phyloP scores from a whole-genome alignment of 2,888 invertebrate genomes.

The Drosophila percnosoma region DNA sequence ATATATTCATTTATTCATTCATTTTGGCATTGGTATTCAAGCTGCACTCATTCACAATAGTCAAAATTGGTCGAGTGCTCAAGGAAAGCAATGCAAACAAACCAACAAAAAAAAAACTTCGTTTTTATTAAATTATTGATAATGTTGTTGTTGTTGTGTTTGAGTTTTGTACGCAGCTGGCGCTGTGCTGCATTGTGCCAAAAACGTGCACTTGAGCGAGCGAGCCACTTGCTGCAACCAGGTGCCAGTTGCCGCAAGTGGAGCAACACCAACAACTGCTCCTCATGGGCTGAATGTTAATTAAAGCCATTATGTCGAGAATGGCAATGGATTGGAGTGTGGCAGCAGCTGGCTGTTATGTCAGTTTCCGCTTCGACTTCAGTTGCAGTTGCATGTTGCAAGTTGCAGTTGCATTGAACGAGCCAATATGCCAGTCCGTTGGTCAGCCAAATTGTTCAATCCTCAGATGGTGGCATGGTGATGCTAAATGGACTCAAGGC shows the following conservation, averaged over 20 bases:
- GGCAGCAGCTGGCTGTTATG: conserved; percentile 1
- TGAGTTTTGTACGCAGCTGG: conserved; percentile 13
- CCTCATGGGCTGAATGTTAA: conserved; percentile 61
- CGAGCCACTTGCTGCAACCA: conserved; percentile 37
- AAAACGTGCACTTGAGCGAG: conserved; percentile 57
- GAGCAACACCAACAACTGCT: conserved; percentile 10
- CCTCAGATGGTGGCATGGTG: conserved; percentile 60
- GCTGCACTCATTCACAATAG: neutral
- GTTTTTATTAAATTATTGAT: conserved; percentile 21
- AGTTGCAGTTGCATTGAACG: neutral
- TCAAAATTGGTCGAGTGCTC: neutral
- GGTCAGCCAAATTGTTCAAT: conserved; percentile 67
- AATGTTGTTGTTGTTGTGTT: conserved; percentile 14
- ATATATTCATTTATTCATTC: neutral
- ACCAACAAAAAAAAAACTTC: neutral
- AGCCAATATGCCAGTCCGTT: neutral
- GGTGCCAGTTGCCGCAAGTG: conserved; percentile 6
- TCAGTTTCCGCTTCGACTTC: conserved; percentile 7
- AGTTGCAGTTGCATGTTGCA: conserved; percentile 19
- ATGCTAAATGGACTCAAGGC: conserved; percentile 39
- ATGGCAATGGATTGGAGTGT: conserved; percentile 15
- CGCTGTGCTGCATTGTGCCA: conserved; percentile 27
- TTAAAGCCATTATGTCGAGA: conserved; percentile 70
- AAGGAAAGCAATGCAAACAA: neutral
- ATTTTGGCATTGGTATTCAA: neutral